Conservation (phyloP, 2,113 vertebrate genomes). For the Pseudorectes ferrugineus region DNA sequence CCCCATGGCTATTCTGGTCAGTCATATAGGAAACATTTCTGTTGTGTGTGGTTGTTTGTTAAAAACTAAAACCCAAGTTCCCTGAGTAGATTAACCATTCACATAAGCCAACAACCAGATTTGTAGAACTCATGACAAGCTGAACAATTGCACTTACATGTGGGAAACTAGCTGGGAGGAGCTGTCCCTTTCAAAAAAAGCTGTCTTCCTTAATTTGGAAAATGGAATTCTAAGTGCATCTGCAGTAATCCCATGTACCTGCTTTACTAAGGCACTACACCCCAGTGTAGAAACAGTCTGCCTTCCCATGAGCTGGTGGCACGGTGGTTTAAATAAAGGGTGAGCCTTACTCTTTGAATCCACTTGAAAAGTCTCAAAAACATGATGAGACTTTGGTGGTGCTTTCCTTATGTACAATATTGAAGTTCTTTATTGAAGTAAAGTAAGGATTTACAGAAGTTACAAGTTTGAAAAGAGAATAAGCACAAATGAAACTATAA, state of each 20-base stretch:
- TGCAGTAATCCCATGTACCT: background rate
- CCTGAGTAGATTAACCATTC: background rate
- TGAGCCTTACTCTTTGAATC: background rate
- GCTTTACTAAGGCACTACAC: background rate
- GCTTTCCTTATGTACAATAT: background rate
- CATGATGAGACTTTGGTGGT: background rate
- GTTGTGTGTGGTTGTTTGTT: background rate
- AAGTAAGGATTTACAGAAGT: background rate
- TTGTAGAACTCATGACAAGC: background rate
- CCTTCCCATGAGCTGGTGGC: background rate
- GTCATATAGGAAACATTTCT: background rate
- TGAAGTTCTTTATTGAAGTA: background rate
- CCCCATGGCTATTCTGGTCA: background rate
- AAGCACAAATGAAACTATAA: background rate
- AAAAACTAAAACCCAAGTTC: background rate
- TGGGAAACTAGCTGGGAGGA: background rate
- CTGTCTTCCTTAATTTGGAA: background rate
- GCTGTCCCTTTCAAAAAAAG: background rate
- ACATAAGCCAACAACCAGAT: background rate
- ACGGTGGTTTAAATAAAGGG: background rate
- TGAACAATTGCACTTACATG: background rate
- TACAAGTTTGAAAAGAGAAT: background rate
- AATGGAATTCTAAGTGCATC: background rate
- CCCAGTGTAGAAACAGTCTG: background rate
- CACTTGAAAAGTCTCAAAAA: background rate